A percentile compares a stretch with the other conserved stretches of the same genome.
These are phyloP conservation scores for Diploptera punctata DNA, from an alignment of 2,888 invertebrate genomes.

Conservation along the genomic window DNA sequence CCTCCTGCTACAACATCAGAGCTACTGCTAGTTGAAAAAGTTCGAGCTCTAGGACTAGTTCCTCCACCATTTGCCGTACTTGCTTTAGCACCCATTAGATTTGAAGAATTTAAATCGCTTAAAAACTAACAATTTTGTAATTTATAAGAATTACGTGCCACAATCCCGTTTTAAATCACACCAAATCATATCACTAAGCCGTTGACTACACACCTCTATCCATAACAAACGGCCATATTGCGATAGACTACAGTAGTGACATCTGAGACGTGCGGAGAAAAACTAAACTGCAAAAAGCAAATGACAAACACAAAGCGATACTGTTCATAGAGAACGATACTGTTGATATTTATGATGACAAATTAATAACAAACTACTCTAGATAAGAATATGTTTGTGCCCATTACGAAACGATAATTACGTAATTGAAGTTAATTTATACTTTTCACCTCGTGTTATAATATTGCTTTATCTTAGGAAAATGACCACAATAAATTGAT, in stretches of 20 bases:
- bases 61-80: conserved; percentile 77
- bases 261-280: background rate
- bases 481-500: too few relatives aligned
- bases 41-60: conserved; percentile 75
- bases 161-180: conserved; percentile 36
- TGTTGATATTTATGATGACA: too few relatives aligned
- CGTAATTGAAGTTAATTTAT: too few relatives aligned
- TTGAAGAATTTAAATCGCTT: conserved; percentile 23
- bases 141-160: conserved; percentile 23
- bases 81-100: conserved; percentile 80
- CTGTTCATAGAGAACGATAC: too few relatives aligned
- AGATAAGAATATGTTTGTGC: too few relatives aligned
- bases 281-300: background rate
- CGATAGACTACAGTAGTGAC: conserved; percentile 45
- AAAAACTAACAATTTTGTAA: conserved; percentile 21
- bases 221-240: conserved; percentile 61
- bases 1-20: conserved; percentile 64
- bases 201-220: conserved; percentile 55
- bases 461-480: too few relatives aligned
- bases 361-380: too few relatives aligned
- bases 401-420: too few relatives aligned
- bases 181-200: conserved; percentile 42
- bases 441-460: too few relatives aligned
- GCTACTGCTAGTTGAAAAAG: conserved; percentile 77
- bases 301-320: background rate